These are phyloP conservation scores for Scaeva pyrastri DNA, from an alignment of 2,888 invertebrate species.

Conservation along the genomic window DNA sequence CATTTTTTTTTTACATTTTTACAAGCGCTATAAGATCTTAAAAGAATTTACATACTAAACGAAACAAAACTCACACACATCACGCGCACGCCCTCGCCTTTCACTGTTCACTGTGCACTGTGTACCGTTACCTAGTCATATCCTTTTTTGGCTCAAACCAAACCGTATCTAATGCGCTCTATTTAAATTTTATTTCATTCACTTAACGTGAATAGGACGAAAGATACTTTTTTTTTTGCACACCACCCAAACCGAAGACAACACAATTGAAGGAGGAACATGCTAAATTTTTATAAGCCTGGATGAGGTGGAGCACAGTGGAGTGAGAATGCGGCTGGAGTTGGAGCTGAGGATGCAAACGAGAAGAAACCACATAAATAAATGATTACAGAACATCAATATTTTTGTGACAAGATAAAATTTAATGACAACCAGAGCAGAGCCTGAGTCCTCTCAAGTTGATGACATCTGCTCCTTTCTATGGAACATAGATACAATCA, in stretches of 20 bases:
- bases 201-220: constrained; percentile 19
- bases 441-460: constrained; percentile 13
- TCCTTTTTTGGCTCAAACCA: constrained; percentile 1
- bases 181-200: constrained; percentile 64
- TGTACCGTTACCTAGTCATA: constrained; percentile 8
- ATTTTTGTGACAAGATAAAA: constrained; percentile 45
- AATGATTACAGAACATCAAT: constrained; percentile 49
- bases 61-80: constrained; percentile 1
- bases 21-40: constrained; percentile 22
- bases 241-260: constrained; percentile 16
- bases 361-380: constrained; percentile 27
- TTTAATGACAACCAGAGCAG: constrained; percentile 17
- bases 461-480: constrained; percentile 23
- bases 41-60: constrained; percentile 50
- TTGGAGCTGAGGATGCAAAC: neutral
- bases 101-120: too few relatives aligned
- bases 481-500: neutral
- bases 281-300: neutral
- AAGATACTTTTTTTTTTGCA: neutral
- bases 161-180: constrained; percentile 38
- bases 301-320: too few relatives aligned
- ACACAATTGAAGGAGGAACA: constrained; percentile 29
- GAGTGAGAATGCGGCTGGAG: neutral
- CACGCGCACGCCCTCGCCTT: too few relatives aligned
- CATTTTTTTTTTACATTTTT: constrained; percentile 36